A percentile compares a stretch with the other conserved stretches of the same genome.
Conservation (phyloP, 2,797 vertebrate genomes). For the Monodelphis domestica region DNA sequence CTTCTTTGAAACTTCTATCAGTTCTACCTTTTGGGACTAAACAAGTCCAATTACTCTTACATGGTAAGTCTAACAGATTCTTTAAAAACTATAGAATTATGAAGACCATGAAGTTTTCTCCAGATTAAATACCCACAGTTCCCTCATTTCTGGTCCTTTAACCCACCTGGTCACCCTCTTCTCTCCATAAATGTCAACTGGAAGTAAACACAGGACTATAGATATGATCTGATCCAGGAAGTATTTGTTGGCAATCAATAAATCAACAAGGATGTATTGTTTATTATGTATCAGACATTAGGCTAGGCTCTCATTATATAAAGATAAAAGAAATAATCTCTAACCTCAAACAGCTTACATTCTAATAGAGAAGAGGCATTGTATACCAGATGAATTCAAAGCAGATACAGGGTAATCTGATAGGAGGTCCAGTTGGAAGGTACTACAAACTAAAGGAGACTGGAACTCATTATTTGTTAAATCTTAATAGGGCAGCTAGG, state of each 20-base stretch:
- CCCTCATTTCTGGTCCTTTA: not conserved
- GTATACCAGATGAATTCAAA: not conserved
- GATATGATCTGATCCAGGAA: not conserved
- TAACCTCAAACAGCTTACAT: not conserved
- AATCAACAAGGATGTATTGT: not conserved
- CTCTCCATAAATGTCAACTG: not conserved
- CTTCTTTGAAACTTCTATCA: not conserved
- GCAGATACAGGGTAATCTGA: not conserved
- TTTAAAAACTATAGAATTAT: not conserved
- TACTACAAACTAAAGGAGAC: not conserved
- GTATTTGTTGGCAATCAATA: not conserved
- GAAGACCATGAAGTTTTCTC: not conserved
- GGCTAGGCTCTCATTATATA: not conserved
- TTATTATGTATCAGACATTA: not conserved
- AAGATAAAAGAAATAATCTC: not conserved
- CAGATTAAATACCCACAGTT: not conserved
- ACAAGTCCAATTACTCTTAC: not conserved
- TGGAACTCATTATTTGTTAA: not conserved
- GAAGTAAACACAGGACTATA: not conserved
- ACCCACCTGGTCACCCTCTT: fast-evolving
- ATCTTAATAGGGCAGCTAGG: too few relatives aligned
- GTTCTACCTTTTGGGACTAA: not conserved
- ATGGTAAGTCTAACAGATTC: too few relatives aligned
- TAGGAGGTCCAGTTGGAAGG: not conserved
- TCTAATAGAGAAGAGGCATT: not conserved